These are phyloP conservation scores for Craterocephalus amniculus DNA, from an alignment of 2,797 vertebrate species.

Conservation along the genomic window DNA sequence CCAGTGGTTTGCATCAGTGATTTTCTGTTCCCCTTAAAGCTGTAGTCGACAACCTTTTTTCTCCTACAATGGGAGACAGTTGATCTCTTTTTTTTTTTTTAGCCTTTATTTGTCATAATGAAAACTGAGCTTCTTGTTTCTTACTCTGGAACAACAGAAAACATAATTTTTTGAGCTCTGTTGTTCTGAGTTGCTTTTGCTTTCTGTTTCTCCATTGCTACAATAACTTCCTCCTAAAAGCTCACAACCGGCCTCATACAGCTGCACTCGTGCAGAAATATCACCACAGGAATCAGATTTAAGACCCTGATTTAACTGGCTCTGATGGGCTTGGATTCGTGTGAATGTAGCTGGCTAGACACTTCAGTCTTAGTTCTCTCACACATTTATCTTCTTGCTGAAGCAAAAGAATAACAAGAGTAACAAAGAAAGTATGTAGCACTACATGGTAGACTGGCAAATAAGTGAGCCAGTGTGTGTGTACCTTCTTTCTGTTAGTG, in stretches of 20 bases:
- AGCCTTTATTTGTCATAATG: background rate
- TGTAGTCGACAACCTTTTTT: no score
- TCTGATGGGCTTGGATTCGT: background rate
- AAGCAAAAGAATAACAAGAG: no score
- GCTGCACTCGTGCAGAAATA: background rate
- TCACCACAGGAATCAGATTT: background rate
- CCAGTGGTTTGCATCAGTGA: background rate
- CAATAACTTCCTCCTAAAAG: background rate
- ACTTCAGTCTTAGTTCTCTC: background rate
- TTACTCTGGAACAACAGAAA: background rate
- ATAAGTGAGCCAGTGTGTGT: no score
- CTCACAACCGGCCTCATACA: background rate
- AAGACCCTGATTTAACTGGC: background rate
- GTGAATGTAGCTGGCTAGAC: background rate
- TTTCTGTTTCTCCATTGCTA: no score
- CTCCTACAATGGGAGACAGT: no score
- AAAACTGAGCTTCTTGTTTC: background rate
- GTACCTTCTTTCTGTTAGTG: no score
- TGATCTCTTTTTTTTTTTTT: background rate
- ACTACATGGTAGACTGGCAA: background rate
- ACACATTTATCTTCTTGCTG: background rate
- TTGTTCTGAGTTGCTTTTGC: background rate
- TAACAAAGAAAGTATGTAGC: background rate
- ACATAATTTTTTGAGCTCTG: background rate
- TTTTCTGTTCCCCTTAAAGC: slow-evolving; percentile 12